Evolutionary conservation across 2,797 vertebrate species (phyloP), one percentile per base, ranked within the genome.

Genomic region (Steatocranus sp.): DNA sequence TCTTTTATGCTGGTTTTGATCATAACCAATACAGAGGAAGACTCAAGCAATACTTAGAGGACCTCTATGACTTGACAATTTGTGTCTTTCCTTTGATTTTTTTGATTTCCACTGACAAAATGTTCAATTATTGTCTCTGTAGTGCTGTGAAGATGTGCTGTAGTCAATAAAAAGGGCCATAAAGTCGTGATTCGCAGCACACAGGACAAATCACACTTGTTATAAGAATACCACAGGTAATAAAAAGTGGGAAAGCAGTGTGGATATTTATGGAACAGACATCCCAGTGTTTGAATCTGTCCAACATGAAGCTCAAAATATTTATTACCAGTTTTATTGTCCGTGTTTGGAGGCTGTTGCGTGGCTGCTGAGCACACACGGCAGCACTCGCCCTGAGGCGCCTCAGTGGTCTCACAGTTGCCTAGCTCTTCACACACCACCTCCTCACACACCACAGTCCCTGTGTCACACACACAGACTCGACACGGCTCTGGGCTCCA

Each of bases 381-480:
- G 76, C 87, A 92, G 56, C 92, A 88, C 76, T 91, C 61, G 75
- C 89, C 83, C 84, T 83, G 75, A 3, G 85, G 84, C 58, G 30
- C 77, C 84, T 50, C 36, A 2, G 86, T 25, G 2, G 78, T 78
- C 7, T 18, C 63, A 41, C 89, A 88, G 83, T 76, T 50, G 25
- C 78, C 75, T 3, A 84, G 82, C 75, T 89, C 89, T 18, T 90
- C 90, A 75, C 92, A 91, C 38, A 91, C 63, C 86, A 83, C 80
- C 4, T 88, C 83, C 84, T 90, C 89, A 89, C 89, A 91, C 34
- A 75, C 76, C 78, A 86, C 83, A 17, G 43, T 74, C n/a, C 88
- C 90, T 1, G 3, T 25, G 66, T 82, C 82, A 5, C 92, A 91
- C 27, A 90, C 11, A 78, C 92, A 92, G 30, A 79, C 58, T 36